Evolutionary conservation across 2,797 vertebrate genomes (phyloP).

Genomic region (Gymnodraco acuticeps): DNA sequence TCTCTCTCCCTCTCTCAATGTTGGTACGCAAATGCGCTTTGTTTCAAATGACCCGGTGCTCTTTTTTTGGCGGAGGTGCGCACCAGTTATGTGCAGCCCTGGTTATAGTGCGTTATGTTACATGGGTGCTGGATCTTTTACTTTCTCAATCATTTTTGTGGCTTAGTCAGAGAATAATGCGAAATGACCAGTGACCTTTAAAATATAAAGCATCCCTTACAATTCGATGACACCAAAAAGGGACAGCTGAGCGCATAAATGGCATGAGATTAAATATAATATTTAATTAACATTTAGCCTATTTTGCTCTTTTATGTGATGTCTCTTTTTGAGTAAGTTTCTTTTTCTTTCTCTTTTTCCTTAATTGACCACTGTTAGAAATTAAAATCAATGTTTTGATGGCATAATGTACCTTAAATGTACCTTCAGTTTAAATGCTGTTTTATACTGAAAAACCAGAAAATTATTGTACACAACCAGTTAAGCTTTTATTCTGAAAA

Average conservation of each 20-base stretch:
- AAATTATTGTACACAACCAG: too few species aligned
- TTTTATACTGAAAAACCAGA: too few species aligned
- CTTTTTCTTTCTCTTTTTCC: background rate
- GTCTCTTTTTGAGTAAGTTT: background rate
- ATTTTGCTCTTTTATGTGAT: background rate
- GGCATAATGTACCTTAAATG: too few species aligned
- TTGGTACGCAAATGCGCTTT: too few species aligned
- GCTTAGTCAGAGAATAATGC: constrained; percentile 40
- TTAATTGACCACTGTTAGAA: background rate
- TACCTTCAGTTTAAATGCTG: too few species aligned
- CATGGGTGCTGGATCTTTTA: constrained; percentile 10
- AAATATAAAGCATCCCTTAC: constrained; percentile 37
- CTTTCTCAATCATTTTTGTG: constrained; percentile 42
- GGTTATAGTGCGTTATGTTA: constrained; percentile 48
- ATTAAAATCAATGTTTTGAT: too few species aligned
- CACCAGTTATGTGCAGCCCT: too few species aligned
- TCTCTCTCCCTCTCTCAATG: too few species aligned
- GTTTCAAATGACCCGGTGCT: too few species aligned
- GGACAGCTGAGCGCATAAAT: constrained; percentile 29
- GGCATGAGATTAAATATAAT: constrained; percentile 11
- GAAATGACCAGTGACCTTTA: constrained; percentile 52
- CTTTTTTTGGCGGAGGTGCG: too few species aligned
- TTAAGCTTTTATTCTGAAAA: too few species aligned
- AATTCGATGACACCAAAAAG: constrained; percentile 17
- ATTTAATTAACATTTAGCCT: too few species aligned